A percentile compares a stretch with the other conserved stretches of the same genome.
Evolutionary conservation across 2,888 invertebrate genomes (phyloP).

Genomic region (Ormyrus labotus): DNA sequence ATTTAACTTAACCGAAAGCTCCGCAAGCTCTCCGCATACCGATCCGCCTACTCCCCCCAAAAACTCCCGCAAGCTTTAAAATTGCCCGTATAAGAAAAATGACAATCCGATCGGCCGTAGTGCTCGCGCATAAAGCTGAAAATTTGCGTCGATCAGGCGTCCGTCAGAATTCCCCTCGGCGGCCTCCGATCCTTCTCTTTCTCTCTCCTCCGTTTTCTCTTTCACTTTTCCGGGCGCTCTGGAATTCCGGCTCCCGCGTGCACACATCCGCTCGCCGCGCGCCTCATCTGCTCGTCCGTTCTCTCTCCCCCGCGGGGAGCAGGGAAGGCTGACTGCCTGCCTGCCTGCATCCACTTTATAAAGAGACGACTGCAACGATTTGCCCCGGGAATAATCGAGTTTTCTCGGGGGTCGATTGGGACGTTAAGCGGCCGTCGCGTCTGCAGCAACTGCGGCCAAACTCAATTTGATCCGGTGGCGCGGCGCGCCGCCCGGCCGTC

Average conservation of each 20-base stretch:
- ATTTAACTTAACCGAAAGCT: too few relatives aligned
- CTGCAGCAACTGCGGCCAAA: conserved; percentile 60
- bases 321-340: too few relatives aligned
- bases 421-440: conserved; percentile 63
- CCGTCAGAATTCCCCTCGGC: neutral
- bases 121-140: too few relatives aligned
- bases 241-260: neutral
- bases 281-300: conserved; percentile 4
- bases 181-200: neutral
- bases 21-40: too few relatives aligned
- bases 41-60: too few relatives aligned
- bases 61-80: neutral
- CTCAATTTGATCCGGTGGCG: conserved; percentile 63
- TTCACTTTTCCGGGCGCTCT: neutral
- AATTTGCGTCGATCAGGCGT: neutral
- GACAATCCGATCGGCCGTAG: too few relatives aligned
- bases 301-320: conserved; percentile 10
- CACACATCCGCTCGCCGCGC: neutral
- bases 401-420: conserved; percentile 63
- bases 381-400: conserved; percentile 67
- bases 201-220: conserved; percentile 15
- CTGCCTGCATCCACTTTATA: conserved; percentile 52
- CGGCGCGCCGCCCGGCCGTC: neutral
- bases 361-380: conserved; percentile 63
- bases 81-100: conserved; percentile 7